Percentiles rank a stretch among this genome's conserved stretches.
These are phyloP conservation scores for Mus spicilegus DNA, from an alignment of 2,113 vertebrate genomes.

Conservation along the genomic window DNA sequence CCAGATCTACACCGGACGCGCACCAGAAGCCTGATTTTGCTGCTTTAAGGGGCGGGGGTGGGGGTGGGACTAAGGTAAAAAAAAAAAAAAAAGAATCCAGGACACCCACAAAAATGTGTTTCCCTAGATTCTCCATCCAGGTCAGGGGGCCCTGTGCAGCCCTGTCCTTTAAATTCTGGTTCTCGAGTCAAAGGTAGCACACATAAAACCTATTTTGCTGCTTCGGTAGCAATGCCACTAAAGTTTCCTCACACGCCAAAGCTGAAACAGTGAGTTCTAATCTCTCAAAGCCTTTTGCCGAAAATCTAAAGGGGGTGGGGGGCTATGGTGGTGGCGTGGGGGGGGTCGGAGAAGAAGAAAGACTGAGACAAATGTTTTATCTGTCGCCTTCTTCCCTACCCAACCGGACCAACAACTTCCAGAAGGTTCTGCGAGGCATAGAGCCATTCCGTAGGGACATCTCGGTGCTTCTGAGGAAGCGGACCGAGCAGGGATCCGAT, in stretches of 20 bases:
- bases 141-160: not conserved
- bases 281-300: not conserved
- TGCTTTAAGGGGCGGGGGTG: not conserved
- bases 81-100: not conserved
- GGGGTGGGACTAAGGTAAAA: too few species aligned
- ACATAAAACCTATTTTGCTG: not conserved
- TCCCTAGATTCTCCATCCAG: not conserved
- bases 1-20: not conserved
- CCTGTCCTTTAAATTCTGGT: not conserved
- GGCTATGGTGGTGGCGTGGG: too few species aligned
- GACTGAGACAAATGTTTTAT: not conserved
- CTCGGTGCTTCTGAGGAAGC: not conserved
- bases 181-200: not conserved
- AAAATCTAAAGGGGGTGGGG: not conserved
- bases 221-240: not conserved
- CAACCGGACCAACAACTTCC: not conserved
- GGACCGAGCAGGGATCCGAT: not conserved
- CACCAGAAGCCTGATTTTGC: not conserved
- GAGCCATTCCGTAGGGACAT: not conserved
- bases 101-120: not conserved
- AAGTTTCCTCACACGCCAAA: not conserved
- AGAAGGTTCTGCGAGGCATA: not conserved
- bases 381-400: not conserved
- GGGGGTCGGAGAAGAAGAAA: not conserved
- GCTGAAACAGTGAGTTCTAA: not conserved